Evolutionary conservation across 2,888 invertebrate genomes (phyloP), one percentile per base, ranked within the genome.

Genomic region (Epirrita christyi): DNA sequence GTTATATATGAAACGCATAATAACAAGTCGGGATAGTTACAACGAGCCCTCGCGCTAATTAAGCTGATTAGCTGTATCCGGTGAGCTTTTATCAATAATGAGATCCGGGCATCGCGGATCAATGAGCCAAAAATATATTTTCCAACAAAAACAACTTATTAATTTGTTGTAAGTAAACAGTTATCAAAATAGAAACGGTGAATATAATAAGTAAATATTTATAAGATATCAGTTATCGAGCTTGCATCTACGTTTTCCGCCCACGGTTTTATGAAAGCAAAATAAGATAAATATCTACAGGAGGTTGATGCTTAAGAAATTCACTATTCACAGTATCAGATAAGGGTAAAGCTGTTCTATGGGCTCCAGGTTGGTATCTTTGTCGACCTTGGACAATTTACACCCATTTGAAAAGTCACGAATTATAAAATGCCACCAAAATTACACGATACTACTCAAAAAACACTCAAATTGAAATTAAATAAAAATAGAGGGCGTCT

Each of bases 311-410:
- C 83, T 80, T 81, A 67, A 68, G 75, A 81, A 78, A 85, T 86
- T 85, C 81, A 86, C 85, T 86, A 86, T 88, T 86, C 81, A 85
- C 80, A 81, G 81, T 85, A 88, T 86, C 83, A 80, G 86, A 86
- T 86, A 70, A 86, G 76, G 83, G 84, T 79, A 81, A 28, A 81
- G 80, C 83, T 81, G 73, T 77, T 88, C 83, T 88, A 85, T 83
- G 76, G 80, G 83, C 85, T 84, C 75, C 75, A 70, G 73, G 85
- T n/a, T n/a, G n/a, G n/a, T 89, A 69, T 76, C 86, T 81, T 85
- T 88, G 86, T 70, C 81, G 74, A 88, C 83, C 46, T 78, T 75
- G 40, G 46, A 43, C 28, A 10, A 15, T n/a, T n/a, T 13, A 11
- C n/a, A n/a, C n/a, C n/a, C n/a, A n/a, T n/a, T n/a, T n/a, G n/a